Percentiles rank a stretch among this genome's conserved stretches.
Conservation (phyloP, 2,797 vertebrate genomes). For the Morus bassanus region DNA sequence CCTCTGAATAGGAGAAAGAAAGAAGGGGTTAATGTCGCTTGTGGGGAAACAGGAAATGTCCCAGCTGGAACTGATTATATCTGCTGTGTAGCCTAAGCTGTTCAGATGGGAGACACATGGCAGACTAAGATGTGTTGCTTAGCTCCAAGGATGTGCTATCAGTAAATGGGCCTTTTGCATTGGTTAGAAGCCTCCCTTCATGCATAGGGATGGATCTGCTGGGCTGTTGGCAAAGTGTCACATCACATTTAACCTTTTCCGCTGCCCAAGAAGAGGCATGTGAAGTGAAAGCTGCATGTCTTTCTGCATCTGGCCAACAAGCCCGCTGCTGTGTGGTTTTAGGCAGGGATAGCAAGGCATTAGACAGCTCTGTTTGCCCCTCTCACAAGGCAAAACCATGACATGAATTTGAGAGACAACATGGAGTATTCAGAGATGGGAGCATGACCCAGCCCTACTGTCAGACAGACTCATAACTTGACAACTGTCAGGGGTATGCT, state of each 20-base stretch:
- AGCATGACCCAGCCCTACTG: not conserved
- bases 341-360: too few relatives aligned
- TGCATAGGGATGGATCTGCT: not conserved
- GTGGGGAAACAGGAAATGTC: constrained; percentile 57
- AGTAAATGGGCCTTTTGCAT: not conserved
- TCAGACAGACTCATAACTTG: not conserved
- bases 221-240: not conserved
- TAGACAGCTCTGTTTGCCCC: not conserved
- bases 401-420: not conserved
- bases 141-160: not conserved
- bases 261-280: not conserved
- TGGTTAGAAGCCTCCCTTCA: not conserved
- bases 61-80: constrained; percentile 43
- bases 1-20: not conserved
- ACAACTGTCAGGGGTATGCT: not conserved
- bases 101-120: constrained; percentile 55
- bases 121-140: constrained; percentile 2
- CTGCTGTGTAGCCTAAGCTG: constrained; percentile 9
- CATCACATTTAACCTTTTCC: not conserved
- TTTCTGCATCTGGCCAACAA: not conserved
- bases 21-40: constrained; percentile 43
- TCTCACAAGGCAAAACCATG: not conserved
- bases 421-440: not conserved
- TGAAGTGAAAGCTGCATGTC: not conserved
- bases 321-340: not conserved